A percentile compares a stretch with the other conserved stretches of the same genome.
phyloP scores from a whole-genome alignment of 2,113 vertebrate genomes.

The Amphilophus citrinellus region DNA sequence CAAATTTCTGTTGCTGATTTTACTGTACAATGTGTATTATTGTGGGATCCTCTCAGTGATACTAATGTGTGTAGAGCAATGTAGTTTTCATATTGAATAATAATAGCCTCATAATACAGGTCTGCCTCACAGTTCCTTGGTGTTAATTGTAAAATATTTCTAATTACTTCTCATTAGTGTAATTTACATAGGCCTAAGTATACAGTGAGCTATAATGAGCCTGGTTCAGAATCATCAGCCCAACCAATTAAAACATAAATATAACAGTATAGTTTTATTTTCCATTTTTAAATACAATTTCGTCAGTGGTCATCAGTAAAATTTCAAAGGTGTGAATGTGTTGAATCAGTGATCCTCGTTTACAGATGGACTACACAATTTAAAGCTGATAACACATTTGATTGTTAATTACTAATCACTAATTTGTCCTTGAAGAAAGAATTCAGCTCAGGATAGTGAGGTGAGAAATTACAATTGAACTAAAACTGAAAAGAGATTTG shows the following conservation, averaged over 20 bases:
- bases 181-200: not conserved
- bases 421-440: not conserved
- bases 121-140: not conserved
- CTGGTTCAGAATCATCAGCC: not conserved
- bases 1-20: slow-evolving; percentile 23
- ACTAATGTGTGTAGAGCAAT: not conserved
- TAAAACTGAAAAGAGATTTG: not conserved
- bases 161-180: not conserved
- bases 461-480: not conserved
- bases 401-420: not conserved
- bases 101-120: not conserved
- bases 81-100: not conserved
- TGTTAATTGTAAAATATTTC: not conserved
- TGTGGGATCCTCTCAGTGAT: not conserved
- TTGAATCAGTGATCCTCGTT: not conserved
- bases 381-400: not conserved
- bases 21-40: not conserved
- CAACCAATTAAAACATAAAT: not conserved
- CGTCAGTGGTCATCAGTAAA: not conserved
- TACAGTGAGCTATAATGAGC: not conserved
- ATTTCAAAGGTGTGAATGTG: not conserved
- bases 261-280: not conserved
- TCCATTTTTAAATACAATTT: not conserved
- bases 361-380: not conserved
- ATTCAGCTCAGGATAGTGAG: not conserved